These are phyloP conservation scores for Cryptus viduatorius DNA, from an alignment of 2,888 invertebrate species.

Conservation along the genomic window DNA sequence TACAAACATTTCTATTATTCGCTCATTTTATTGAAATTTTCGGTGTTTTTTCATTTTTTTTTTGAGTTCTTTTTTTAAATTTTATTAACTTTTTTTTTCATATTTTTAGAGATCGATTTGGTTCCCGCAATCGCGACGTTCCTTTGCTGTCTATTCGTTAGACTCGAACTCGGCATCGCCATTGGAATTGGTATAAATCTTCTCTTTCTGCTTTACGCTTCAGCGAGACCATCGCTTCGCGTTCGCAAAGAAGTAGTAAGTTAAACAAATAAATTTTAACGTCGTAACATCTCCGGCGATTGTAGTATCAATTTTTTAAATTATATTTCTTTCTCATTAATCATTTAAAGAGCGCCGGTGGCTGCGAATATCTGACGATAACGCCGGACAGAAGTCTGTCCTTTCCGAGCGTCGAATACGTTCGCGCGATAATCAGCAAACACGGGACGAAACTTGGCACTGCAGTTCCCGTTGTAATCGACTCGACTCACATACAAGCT, in stretches of 20 bases:
- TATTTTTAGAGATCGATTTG: slow-evolving; percentile 88
- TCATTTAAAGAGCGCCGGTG: slow-evolving; percentile 85
- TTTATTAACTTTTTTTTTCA: background rate
- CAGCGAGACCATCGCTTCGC: slow-evolving; percentile 88
- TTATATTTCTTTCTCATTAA: background rate
- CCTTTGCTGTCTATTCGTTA: slow-evolving; percentile 88
- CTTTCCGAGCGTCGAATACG: slow-evolving; percentile 89
- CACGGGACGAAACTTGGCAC: slow-evolving; percentile 88
- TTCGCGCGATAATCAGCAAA: slow-evolving; percentile 90
- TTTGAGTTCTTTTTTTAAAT: slow-evolving; percentile 10
- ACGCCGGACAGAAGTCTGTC: slow-evolving; percentile 88
- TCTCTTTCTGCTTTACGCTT: slow-evolving; percentile 87
- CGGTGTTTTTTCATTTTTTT: no score
- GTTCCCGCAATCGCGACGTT: slow-evolving; percentile 89
- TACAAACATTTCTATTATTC: background rate
- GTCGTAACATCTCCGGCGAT: background rate
- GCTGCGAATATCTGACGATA: slow-evolving; percentile 87
- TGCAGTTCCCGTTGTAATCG: slow-evolving; percentile 87
- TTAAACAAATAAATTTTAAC: slow-evolving; percentile 42
- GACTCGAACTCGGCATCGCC: slow-evolving; percentile 89
- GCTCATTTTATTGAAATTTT: background rate
- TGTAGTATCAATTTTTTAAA: background rate
- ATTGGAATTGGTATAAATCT: slow-evolving; percentile 88
- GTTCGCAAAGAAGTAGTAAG: slow-evolving; percentile 87
- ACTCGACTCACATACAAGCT: slow-evolving; percentile 88